phyloP scores from a whole-genome alignment of 2,113 vertebrate species.

The Cavia porcellus region DNA sequence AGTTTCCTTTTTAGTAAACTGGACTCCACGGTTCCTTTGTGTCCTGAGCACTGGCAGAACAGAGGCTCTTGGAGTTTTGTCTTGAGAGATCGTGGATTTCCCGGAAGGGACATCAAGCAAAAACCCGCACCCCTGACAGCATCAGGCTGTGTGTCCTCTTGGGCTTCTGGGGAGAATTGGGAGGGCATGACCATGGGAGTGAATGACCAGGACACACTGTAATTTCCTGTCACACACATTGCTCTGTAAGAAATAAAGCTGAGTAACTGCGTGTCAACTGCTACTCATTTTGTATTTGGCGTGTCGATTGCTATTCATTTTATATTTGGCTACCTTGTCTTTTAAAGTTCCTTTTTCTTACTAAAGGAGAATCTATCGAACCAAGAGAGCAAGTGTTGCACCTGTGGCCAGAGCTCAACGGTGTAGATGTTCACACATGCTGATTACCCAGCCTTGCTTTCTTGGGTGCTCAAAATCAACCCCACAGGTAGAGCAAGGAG shows the following conservation, averaged over 20 bases:
- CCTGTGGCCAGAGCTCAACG: neutral
- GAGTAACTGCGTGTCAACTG: neutral
- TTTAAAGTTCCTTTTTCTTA: neutral
- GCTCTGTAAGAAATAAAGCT: neutral
- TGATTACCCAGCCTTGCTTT: neutral
- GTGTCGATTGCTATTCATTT: neutral
- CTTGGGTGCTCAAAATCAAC: neutral
- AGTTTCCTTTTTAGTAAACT: slow-evolving; percentile 3
- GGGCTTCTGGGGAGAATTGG: neutral
- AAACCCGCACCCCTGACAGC: neutral
- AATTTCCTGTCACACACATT: slow-evolving; percentile 6
- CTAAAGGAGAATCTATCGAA: neutral
- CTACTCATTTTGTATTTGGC: neutral
- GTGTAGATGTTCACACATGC: neutral
- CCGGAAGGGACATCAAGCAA: neutral
- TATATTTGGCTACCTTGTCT: slow-evolving; percentile 8
- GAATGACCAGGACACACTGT: neutral
- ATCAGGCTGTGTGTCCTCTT: neutral
- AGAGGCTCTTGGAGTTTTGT: neutral
- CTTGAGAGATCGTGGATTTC: slow-evolving; percentile 5
- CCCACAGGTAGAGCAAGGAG: neutral
- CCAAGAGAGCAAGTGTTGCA: neutral
- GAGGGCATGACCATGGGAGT: slow-evolving; percentile 3
- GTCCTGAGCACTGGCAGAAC: neutral
- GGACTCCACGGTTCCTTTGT: neutral